A percentile compares a stretch with the other conserved stretches of the same genome.
Conservation (phyloP, 1,140 invertebrate species). For the Oncopodura yosiiana region DNA sequence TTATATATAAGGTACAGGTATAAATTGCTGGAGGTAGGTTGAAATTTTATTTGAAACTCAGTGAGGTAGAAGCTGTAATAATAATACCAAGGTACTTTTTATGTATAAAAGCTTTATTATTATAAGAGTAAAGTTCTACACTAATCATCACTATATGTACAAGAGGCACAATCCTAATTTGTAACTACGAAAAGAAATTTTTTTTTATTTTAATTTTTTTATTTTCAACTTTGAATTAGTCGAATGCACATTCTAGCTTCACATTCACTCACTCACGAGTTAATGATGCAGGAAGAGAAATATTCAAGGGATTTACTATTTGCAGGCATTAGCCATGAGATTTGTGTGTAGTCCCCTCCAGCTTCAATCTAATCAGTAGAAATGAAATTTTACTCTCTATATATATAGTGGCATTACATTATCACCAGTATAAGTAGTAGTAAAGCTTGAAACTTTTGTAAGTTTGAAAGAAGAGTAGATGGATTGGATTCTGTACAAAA, state of each 20-base stretch:
- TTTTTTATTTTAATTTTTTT: conserved; percentile 10
- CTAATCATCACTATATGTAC: conserved; percentile 21
- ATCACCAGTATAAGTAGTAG: conserved; percentile 10
- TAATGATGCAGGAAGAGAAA: conserved; percentile 31
- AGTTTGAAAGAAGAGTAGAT: too few relatives aligned
- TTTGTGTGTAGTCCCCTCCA: conserved; percentile 26
- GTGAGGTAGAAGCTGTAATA: conserved; percentile 18
- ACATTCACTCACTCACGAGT: conserved; percentile 27
- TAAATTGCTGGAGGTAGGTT: not conserved
- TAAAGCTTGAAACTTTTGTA: too few relatives aligned
- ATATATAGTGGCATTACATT: conserved; percentile 26
- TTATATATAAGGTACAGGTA: not conserved
- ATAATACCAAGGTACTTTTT: too few relatives aligned
- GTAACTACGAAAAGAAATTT: not conserved
- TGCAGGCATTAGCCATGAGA: not conserved
- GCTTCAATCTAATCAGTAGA: conserved; percentile 34
- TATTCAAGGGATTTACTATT: not conserved
- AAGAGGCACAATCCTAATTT: not conserved
- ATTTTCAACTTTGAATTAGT: conserved; percentile 13
- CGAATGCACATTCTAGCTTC: too few relatives aligned
- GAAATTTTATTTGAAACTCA: conserved; percentile 23
- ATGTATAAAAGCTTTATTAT: too few relatives aligned
- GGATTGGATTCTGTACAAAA: too few relatives aligned
- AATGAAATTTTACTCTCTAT: conserved; percentile 35
- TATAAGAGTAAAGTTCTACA: not conserved